Evolutionary conservation across 2,113 vertebrate species (phyloP), one percentile per base, ranked within the genome.

Genomic region (Parotia lawesii): DNA sequence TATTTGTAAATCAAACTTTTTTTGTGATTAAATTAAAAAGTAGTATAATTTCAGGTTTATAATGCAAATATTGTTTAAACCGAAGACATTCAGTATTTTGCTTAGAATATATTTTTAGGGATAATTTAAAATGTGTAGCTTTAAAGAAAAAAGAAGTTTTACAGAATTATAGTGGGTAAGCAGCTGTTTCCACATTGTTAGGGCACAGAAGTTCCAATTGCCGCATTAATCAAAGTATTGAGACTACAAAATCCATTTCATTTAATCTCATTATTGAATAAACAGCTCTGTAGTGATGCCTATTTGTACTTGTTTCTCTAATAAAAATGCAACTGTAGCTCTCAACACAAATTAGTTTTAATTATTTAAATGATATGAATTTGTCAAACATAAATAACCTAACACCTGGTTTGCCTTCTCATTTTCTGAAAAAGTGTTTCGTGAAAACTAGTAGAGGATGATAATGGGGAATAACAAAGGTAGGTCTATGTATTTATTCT

Each of bases 251-350:
- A 97, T 95, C 97, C 94, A 95, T 97, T 97, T 97, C 95, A 97
- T 97, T 98, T 97, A 97, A 98, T 97, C 90, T 97, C 96, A 95
- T 96, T 97, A 98, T 97, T 97, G 96, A 97, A 97, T 96, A 97
- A 97, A 91, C 96, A 97, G 93, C 96, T 98, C 97, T 98, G 97
- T 97, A 97, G 97, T 97, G 96, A 96, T 97, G 95, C 96, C 95
- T 98, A 97, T 98, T 98, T 98, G 97, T 98, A 98, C 97, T 97
- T 98, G 95, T 97, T 98, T 98, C 96, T 98, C 95, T 98, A 98
- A 98, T 98, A 98, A 98, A 98, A 97, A 97, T 98, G 96, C 97
- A 98, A 97, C 97, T 93, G 92, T 97, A 98, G 97, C 96, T 97
- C 97, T 97, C 97, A 97, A 97, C 95, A 97, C 96, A 97, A 97